Conservation (phyloP, 92 coral and sea anemone species). For the Phenganax subtilis region DNA sequence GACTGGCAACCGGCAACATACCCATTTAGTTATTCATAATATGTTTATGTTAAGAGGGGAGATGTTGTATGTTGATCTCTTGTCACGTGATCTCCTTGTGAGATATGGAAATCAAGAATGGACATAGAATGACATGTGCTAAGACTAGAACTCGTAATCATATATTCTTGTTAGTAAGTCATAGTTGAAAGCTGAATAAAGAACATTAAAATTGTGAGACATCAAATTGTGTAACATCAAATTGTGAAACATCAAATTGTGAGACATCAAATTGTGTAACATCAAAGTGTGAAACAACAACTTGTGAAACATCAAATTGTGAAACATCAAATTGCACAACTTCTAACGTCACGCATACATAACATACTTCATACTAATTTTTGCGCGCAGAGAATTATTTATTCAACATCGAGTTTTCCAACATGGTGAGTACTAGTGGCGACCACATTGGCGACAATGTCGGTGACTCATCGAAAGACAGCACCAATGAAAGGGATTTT, state of each 20-base stretch:
- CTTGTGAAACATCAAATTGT: not conserved
- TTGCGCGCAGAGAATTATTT: not conserved
- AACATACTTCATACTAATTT: not conserved
- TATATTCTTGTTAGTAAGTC: too few species aligned
- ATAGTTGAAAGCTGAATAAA: too few species aligned
- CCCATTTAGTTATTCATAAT: too few species aligned
- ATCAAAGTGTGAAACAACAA: not conserved
- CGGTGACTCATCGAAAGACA: not conserved
- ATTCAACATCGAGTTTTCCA: not conserved
- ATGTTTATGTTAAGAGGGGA: too few species aligned
- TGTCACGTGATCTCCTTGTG: too few species aligned
- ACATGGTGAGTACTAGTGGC: not conserved
- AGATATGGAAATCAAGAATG: too few species aligned
- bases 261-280: not conserved
- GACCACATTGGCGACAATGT: not conserved
- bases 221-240: not conserved
- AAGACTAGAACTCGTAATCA: too few species aligned
- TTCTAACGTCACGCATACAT: not conserved
- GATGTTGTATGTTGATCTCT: too few species aligned
- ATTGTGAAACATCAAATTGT: constrained; percentile 1
- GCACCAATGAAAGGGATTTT: constrained; percentile 6
- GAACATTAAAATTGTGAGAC: not conserved
- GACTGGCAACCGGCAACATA: too few species aligned
- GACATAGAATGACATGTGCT: too few species aligned
- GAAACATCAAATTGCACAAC: not conserved